These are phyloP conservation scores for Poeciliopsis retropinna DNA, from an alignment of 2,113 vertebrate species.

Conservation along the genomic window DNA sequence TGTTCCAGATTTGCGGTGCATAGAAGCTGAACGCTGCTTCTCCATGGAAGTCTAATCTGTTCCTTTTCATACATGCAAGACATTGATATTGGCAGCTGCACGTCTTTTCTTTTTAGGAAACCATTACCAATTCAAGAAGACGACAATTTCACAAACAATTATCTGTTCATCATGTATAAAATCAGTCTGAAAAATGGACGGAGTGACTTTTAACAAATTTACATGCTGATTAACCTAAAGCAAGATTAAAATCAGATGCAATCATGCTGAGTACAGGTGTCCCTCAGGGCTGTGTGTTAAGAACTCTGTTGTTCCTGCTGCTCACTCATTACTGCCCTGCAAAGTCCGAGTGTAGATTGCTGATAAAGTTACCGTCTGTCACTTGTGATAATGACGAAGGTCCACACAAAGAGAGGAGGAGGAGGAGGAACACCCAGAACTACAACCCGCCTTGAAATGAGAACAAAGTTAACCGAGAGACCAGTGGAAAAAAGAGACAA, in stretches of 20 bases:
- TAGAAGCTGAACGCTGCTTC: no score
- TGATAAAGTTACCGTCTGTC: background rate
- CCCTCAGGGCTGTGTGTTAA: background rate
- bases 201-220: background rate
- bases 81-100: background rate
- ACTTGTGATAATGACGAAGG: background rate
- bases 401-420: background rate
- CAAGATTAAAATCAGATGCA: background rate
- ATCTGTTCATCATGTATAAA: no score
- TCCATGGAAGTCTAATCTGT: background rate
- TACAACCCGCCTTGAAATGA: background rate
- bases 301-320: background rate
- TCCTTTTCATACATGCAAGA: background rate
- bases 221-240: background rate
- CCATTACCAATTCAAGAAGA: background rate
- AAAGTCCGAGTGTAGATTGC: background rate
- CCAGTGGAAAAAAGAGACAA: no score
- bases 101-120: background rate
- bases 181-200: no score
- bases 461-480: no score
- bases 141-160: background rate
- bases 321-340: no score
- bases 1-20: no score
- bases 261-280: background rate
- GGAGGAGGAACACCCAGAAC: background rate